Conservation (phyloP, 2,888 invertebrate genomes). For the Tholera decimalis region DNA sequence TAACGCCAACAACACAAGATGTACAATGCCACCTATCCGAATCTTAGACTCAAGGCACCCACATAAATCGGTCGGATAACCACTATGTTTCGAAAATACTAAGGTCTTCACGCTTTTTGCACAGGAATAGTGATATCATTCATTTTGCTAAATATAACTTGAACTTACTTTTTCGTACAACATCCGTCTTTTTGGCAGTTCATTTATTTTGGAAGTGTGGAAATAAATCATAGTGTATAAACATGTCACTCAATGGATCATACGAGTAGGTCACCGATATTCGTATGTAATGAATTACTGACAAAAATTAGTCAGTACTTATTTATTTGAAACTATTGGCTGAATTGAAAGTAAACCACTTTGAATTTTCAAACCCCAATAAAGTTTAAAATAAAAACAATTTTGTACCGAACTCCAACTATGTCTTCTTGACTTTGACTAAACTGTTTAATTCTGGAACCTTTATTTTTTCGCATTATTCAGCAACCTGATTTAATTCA, state of each 20-base stretch:
- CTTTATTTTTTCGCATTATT: conserved; percentile 6
- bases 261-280: conserved; percentile 37
- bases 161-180: conserved; percentile 32
- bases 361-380: too few species aligned
- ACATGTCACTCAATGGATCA: conserved; percentile 25
- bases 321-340: background rate
- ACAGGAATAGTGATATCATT: conserved; percentile 51
- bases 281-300: conserved; percentile 25
- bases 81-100: conserved; percentile 42
- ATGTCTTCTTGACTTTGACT: too few species aligned
- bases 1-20: conserved; percentile 64
- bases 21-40: conserved; percentile 49
- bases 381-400: too few species aligned
- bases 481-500: background rate
- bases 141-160: conserved; percentile 36
- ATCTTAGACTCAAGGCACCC: conserved; percentile 46
- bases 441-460: background rate
- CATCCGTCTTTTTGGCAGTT: conserved; percentile 33
- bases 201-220: conserved; percentile 17
- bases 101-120: conserved; percentile 54
- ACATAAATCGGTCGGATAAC: conserved; percentile 42
- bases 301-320: conserved; percentile 13
- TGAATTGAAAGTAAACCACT: too few species aligned
- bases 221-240: conserved; percentile 23
- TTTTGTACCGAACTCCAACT: too few species aligned